phyloP scores from a whole-genome alignment of 1,140 invertebrate species.

The Pseudomyrmex dendroicus region DNA sequence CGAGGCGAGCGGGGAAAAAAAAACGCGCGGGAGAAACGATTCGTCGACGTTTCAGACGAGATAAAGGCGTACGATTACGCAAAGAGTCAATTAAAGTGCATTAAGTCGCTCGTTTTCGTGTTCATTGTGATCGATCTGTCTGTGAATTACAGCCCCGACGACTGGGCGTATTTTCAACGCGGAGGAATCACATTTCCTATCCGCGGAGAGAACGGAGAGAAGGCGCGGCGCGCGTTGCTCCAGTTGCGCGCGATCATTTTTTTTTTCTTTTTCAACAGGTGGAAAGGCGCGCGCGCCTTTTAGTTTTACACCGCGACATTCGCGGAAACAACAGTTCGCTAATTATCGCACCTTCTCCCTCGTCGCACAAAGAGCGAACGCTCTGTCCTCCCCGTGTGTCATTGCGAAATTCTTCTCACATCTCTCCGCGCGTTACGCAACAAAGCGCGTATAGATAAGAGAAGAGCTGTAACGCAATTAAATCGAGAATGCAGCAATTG shows the following conservation, averaged over 20 bases:
- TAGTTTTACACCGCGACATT: constrained; percentile 6
- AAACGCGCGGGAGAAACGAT: background rate
- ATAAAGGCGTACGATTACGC: constrained; percentile 9
- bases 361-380: background rate
- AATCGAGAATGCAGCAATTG: background rate
- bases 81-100: constrained; percentile 30
- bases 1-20: background rate
- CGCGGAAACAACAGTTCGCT: constrained; percentile 35
- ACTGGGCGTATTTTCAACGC: constrained; percentile 22
- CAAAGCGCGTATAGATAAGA: background rate
- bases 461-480: no score
- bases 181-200: constrained; percentile 18
- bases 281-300: constrained; percentile 28
- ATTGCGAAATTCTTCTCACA: constrained; percentile 16
- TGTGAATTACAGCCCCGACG: background rate
- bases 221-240: constrained; percentile 33
- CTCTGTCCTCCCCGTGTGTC: background rate
- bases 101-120: constrained; percentile 6
- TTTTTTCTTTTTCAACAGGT: background rate
- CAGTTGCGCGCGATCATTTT: background rate
- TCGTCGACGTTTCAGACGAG: constrained; percentile 14
- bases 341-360: constrained; percentile 26
- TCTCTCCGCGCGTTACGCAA: background rate
- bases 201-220: constrained; percentile 24
- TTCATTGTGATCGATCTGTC: constrained; percentile 29